These are phyloP conservation scores for Gracilinanus agilis DNA, from an alignment of 2,113 vertebrate species.

Conservation along the genomic window DNA sequence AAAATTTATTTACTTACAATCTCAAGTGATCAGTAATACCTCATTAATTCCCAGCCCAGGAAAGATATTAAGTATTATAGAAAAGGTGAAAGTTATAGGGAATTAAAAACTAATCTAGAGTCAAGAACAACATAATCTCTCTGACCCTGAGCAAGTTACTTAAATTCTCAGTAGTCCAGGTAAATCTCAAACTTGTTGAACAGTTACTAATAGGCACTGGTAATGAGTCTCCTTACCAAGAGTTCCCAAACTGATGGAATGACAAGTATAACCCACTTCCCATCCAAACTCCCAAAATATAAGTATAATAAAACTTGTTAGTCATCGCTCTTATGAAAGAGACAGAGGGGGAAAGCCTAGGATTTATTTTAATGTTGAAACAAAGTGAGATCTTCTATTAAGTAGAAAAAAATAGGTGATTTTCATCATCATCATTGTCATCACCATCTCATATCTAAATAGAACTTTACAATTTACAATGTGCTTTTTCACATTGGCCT, in stretches of 20 bases:
- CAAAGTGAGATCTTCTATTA: not conserved
- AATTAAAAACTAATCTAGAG: not conserved
- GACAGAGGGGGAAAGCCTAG: not conserved
- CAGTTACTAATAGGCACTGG: not conserved
- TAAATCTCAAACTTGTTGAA: not conserved
- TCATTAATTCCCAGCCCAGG: not conserved
- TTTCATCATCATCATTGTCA: not conserved
- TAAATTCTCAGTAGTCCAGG: not conserved
- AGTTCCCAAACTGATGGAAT: not conserved
- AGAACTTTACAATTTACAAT: not conserved
- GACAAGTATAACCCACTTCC: not conserved
- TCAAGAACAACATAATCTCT: not conserved
- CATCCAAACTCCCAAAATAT: not conserved
- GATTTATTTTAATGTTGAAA: not conserved
- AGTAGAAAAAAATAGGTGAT: not conserved
- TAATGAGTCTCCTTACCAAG: not conserved
- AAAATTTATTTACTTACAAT: not conserved
- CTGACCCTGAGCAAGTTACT: not conserved
- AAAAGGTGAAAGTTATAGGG: not conserved
- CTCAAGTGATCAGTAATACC: not conserved
- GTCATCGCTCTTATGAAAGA: not conserved
- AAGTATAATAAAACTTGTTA: not conserved
- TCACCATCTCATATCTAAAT: not conserved
- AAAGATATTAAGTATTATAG: not conserved
- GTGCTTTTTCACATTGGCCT: not conserved